Evolutionary conservation across 2,113 vertebrate species (phyloP).

Genomic region (Scolopax mira): DNA sequence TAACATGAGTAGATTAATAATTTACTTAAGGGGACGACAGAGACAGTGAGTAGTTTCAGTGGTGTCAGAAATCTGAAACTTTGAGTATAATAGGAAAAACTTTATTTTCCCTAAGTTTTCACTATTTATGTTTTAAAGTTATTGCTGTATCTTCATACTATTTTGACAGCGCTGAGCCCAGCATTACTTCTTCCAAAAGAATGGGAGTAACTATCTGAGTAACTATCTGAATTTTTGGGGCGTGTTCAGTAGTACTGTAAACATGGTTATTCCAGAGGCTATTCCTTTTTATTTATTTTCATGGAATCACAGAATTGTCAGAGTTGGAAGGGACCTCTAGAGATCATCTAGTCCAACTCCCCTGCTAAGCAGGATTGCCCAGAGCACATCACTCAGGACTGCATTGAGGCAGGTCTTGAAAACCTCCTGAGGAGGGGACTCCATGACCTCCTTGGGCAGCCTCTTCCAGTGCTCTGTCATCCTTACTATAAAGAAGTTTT

Average conservation of each 20-base stretch:
- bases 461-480: too few species aligned
- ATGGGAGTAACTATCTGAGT: neutral
- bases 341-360: too few species aligned
- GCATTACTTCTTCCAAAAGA: neutral
- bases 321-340: too few species aligned
- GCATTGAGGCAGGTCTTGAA: too few species aligned
- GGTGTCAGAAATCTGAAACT: conserved; percentile 53
- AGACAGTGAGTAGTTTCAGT: conserved; percentile 57
- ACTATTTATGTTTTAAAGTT: conserved; percentile 3
- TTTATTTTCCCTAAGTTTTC: neutral
- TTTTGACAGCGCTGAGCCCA: neutral
- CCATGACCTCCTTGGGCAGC: too few species aligned
- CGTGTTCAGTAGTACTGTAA: neutral
- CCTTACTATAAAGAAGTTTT: too few species aligned
- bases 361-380: too few species aligned
- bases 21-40: conserved; percentile 65
- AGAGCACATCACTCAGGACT: too few species aligned
- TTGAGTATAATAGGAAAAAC: conserved; percentile 33
- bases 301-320: too few species aligned
- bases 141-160: neutral
- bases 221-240: neutral
- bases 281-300: neutral
- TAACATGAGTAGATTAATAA: conserved; percentile 74
- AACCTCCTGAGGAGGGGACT: too few species aligned
- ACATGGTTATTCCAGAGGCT: neutral